These are phyloP conservation scores for Sclerodermus sp. DNA, from an alignment of 2,888 invertebrate species.

Conservation along the genomic window DNA sequence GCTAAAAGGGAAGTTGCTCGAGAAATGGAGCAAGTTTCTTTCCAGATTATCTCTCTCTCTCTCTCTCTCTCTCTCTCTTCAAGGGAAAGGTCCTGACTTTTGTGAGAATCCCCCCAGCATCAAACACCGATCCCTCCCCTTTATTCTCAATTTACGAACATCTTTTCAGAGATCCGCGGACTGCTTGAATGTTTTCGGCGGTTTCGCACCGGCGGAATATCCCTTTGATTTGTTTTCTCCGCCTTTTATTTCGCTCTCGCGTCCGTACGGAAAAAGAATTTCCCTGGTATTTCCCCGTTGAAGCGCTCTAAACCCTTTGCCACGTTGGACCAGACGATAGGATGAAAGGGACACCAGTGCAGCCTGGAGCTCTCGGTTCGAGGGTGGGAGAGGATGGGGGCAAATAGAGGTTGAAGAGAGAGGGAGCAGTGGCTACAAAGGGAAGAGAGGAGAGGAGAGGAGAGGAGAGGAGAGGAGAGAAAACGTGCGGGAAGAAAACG, in stretches of 20 bases:
- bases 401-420: constrained; percentile 4
- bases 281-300: not conserved
- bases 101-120: not conserved
- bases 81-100: too few relatives aligned
- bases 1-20: too few relatives aligned
- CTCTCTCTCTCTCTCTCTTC: too few relatives aligned
- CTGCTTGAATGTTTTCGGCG: constrained; percentile 1
- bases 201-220: not conserved
- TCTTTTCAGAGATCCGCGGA: too few relatives aligned
- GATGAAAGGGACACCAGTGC: constrained; percentile 20
- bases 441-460: not conserved
- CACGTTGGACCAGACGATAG: constrained; percentile 15
- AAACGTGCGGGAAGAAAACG: not conserved
- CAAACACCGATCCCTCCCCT: not conserved
- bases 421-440: not conserved
- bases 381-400: not conserved
- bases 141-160: too few relatives aligned
- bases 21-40: too few relatives aligned
- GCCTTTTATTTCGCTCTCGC: constrained; percentile 1
- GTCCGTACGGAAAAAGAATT: not conserved
- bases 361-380: not conserved
- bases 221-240: constrained; percentile 3
- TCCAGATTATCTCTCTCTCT: too few relatives aligned
- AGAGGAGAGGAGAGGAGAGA: not conserved
- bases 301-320: constrained; percentile 15